Evolutionary conservation across 2,888 invertebrate species (phyloP).

Genomic region (Strigamia transsilvanica): DNA sequence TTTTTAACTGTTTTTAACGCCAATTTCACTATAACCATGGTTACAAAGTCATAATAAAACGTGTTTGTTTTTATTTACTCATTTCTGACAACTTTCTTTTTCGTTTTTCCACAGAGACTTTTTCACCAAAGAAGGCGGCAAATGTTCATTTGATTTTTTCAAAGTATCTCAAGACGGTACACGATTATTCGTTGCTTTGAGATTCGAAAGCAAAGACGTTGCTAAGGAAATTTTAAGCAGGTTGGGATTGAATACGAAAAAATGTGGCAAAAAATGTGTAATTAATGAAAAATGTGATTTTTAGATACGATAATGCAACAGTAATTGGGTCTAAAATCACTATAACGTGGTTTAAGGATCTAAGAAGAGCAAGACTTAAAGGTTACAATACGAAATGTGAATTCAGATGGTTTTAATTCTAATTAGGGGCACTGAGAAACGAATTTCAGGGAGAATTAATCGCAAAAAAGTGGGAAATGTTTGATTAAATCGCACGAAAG

Average conservation of each 20-base stretch:
- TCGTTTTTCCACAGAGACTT: slow-evolving; percentile 17
- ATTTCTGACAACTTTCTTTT: background rate
- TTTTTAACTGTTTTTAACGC: too few relatives aligned
- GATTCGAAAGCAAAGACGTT: slow-evolving; percentile 53
- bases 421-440: background rate
- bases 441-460: background rate
- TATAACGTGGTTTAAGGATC: slow-evolving; percentile 52
- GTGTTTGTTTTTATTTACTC: background rate
- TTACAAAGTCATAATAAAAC: background rate
- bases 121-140: slow-evolving; percentile 54
- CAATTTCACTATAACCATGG: background rate
- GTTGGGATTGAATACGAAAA: background rate
- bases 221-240: slow-evolving; percentile 50
- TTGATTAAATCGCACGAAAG: too few relatives aligned
- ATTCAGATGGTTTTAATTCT: background rate
- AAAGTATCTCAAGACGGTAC: slow-evolving; percentile 54
- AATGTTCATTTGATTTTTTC: slow-evolving; percentile 54
- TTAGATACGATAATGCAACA: slow-evolving; percentile 37
- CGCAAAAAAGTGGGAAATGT: too few relatives aligned
- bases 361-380: slow-evolving; percentile 48
- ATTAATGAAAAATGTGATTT: background rate
- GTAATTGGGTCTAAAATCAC: slow-evolving; percentile 52
- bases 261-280: background rate
- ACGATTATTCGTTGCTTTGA: slow-evolving; percentile 52
- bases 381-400: slow-evolving; percentile 15